These are phyloP conservation scores for Sarcophaga caerulescens DNA, from an alignment of 2,888 invertebrate species.

Conservation along the genomic window DNA sequence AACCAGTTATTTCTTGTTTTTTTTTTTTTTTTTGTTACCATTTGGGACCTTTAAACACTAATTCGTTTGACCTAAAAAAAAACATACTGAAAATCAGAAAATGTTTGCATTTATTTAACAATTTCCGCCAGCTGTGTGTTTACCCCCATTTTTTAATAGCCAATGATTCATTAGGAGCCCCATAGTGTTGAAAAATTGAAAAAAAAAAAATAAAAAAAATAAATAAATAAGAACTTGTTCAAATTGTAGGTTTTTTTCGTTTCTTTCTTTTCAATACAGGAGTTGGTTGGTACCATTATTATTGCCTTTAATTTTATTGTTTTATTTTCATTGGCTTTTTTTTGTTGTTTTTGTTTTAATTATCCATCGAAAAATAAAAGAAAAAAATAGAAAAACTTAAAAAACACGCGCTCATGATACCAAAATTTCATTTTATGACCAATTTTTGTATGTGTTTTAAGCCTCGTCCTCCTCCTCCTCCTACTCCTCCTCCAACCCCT, in stretches of 20 bases:
- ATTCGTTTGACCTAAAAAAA: conserved; percentile 2
- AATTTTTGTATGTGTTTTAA: conserved; percentile 45
- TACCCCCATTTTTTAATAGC: background rate
- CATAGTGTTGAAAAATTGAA: background rate
- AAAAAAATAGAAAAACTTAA: conserved; percentile 5
- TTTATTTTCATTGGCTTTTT: conserved; percentile 18
- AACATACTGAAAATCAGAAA: background rate
- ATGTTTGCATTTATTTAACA: conserved; percentile 1
- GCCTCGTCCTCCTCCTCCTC: conserved; percentile 1
- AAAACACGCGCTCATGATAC: conserved; percentile 7
- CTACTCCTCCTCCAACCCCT: background rate
- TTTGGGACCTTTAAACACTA: background rate
- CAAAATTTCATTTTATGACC: conserved; percentile 56
- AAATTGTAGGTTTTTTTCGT: background rate
- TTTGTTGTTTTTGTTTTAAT: conserved; percentile 11
- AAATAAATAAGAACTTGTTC: background rate
- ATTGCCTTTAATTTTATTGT: conserved; percentile 7
- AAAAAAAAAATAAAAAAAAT: background rate
- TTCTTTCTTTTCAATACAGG: conserved; percentile 7
- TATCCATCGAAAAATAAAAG: conserved; percentile 31
- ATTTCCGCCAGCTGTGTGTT: background rate
- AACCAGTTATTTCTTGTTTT: background rate
- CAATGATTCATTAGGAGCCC: conserved; percentile 18
- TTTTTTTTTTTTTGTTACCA: background rate
- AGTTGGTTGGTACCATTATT: conserved; percentile 23